Conservation (phyloP, 2,888 invertebrate species). For the Pristionchus japonicus region DNA sequence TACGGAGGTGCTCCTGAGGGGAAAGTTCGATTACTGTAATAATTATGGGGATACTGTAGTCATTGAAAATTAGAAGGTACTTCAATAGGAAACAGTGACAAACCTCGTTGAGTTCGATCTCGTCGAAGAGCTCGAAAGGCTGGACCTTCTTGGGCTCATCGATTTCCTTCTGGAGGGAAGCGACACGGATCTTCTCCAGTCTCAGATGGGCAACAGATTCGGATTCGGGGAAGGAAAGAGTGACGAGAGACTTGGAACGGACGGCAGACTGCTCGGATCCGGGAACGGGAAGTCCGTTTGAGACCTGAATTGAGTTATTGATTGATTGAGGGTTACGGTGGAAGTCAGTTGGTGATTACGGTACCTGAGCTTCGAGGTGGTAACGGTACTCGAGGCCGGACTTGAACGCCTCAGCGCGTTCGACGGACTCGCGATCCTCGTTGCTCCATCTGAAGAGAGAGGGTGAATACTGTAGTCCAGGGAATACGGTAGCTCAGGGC, state of each 20-base stretch:
- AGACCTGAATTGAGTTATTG: conserved; percentile 52
- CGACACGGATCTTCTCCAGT: conserved; percentile 42
- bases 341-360: background rate
- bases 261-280: conserved; percentile 62
- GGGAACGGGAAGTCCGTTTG: conserved; percentile 64
- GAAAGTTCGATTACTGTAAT: background rate
- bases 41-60: background rate
- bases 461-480: background rate
- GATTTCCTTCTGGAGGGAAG: conserved; percentile 37
- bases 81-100: too few species aligned
- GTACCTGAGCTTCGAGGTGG: conserved; percentile 39
- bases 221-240: conserved; percentile 48
- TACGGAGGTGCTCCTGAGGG: conserved; percentile 26
- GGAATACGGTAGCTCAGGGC: background rate
- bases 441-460: background rate
- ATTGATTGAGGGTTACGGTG: background rate
- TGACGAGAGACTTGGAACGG: conserved; percentile 62
- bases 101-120: conserved; percentile 44
- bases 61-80: too few species aligned
- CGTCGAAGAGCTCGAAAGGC: conserved; percentile 44
- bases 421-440: background rate
- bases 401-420: background rate
- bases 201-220: conserved; percentile 26
- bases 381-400: conserved; percentile 43
- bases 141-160: conserved; percentile 39